Evolutionary conservation across 2,113 vertebrate genomes (phyloP), one percentile per base, ranked within the genome.

Genomic region (Coregonus clupeaformis): DNA sequence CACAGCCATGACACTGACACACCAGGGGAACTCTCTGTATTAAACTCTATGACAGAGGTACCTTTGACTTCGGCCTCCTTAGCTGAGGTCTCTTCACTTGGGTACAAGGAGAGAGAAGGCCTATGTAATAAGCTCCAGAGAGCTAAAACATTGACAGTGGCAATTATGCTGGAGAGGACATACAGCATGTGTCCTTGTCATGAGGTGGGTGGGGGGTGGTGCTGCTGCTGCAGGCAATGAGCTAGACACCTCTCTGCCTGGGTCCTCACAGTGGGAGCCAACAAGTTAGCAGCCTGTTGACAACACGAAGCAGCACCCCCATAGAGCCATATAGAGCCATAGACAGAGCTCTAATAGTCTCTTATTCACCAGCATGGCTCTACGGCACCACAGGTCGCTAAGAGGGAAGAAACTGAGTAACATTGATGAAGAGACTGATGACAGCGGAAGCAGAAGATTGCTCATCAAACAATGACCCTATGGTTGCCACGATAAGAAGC

Each of bases 401-500:
- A 32, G 66, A 22, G 16, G 4, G 32, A 11, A 12, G 66, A 68
- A 25, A 24, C 3, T 0, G 30, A 36, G 27, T 36, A 13, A 32
- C 70, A 36, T n/a, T 42, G 27, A 68, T 36, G 2, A 71, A 20
- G 9, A 60, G 70, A 62, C 60, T 60, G 70, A 55, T 59, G 22
- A 69, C 42, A 59, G 57, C 45, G 36, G 2, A 68, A 47, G 16
- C 22, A 30, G 62, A 73, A 52, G 30, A 71, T 0, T 25, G 24
- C n/a, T 68, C 20, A 9, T 64, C 22, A 73, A 75, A 67, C 5
- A 36, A 2, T 24, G 47, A 57, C 24, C 24, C 18, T 69, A 0
- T 29, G 20, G 32, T 22, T 9, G 22, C 69, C 42, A 71, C 32
- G 52, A 70, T 79, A 78, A 77, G 25, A 83, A 45, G 30, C 66